Conservation (phyloP, 2,888 invertebrate genomes). For the Apoda limacodes region DNA sequence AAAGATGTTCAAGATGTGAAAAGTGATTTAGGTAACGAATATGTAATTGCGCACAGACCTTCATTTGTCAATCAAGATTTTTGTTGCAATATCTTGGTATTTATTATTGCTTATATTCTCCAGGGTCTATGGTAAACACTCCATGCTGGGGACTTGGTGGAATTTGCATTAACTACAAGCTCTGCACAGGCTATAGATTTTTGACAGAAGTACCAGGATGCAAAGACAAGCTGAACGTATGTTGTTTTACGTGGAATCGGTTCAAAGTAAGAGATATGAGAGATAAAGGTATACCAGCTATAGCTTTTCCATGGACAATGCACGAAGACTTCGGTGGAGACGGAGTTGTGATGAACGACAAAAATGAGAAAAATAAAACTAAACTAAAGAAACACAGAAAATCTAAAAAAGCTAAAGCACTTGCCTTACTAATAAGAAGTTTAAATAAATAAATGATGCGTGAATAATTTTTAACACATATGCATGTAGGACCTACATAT, state of each 20-base stretch:
- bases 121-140: slow-evolving; percentile 45
- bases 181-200: slow-evolving; percentile 37
- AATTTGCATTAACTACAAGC: slow-evolving; percentile 38
- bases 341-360: slow-evolving; percentile 28
- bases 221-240: slow-evolving; percentile 39
- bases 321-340: slow-evolving; percentile 33
- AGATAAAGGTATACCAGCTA: slow-evolving; percentile 30
- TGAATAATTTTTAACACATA: too few relatives aligned
- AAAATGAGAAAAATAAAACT: too few relatives aligned
- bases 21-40: too few relatives aligned
- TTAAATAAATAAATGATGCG: background rate
- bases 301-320: slow-evolving; percentile 36
- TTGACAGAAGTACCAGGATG: slow-evolving; percentile 45
- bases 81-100: too few relatives aligned
- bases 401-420: slow-evolving; percentile 5
- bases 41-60: too few relatives aligned
- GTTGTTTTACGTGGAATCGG: slow-evolving; percentile 51
- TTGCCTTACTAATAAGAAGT: slow-evolving; percentile 5
- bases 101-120: too few relatives aligned
- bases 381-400: slow-evolving; percentile 2
- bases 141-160: slow-evolving; percentile 50
- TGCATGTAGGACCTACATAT: too few relatives aligned
- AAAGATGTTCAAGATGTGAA: too few relatives aligned
- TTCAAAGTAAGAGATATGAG: slow-evolving; percentile 33
- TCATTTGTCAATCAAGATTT: too few relatives aligned